Conservation (phyloP, 1,140 invertebrate species). For the Drosophila sp. region DNA sequence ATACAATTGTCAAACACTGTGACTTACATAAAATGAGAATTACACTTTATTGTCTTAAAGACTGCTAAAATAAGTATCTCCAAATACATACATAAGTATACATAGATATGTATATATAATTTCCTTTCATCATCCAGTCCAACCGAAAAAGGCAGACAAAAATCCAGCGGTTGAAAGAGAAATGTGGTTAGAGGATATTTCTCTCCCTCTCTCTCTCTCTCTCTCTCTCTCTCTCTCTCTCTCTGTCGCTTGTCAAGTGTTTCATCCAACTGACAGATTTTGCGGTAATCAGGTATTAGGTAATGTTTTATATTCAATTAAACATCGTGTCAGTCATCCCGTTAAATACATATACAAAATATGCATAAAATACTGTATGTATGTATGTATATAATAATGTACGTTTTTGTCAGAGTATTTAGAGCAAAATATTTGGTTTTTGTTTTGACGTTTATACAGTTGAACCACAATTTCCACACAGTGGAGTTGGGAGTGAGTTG, state of each 20-base stretch:
- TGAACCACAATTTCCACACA: not conserved
- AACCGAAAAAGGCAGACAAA: not conserved
- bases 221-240: no score
- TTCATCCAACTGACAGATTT: conserved; percentile 1
- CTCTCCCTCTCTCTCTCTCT: no score
- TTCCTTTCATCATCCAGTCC: not conserved
- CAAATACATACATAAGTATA: not conserved
- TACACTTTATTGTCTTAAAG: conserved; percentile 9
- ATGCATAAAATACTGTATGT: not conserved
- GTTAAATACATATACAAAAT: not conserved
- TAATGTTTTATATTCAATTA: conserved; percentile 12
- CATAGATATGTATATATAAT: not conserved
- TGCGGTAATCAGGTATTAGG: conserved; percentile 2
- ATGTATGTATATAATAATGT: not conserved
- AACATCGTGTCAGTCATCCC: not conserved
- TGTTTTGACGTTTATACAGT: not conserved
- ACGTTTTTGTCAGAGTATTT: not conserved
- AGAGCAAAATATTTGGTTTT: not conserved
- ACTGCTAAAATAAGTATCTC: not conserved
- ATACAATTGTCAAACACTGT: no score
- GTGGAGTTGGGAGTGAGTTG: no score
- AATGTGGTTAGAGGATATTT: not conserved
- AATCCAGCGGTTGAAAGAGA: not conserved
- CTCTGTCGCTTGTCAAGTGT: not conserved
- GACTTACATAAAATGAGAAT: not conserved